Conservation (phyloP, 2,797 vertebrate genomes). For the Clarias fuscus region DNA sequence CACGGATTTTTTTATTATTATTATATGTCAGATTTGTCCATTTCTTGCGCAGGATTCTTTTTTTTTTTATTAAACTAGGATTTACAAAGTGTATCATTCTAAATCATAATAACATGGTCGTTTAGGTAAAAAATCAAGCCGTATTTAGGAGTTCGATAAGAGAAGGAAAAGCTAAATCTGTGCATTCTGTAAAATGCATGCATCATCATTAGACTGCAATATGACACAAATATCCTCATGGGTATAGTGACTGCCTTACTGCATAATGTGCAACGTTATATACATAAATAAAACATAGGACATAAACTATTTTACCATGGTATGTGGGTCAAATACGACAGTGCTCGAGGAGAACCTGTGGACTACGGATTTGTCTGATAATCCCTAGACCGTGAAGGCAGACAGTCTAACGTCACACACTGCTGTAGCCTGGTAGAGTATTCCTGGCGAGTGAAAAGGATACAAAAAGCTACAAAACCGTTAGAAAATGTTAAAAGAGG, state of each 20-base stretch:
- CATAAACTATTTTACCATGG: neutral
- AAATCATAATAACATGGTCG: neutral
- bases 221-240: conserved; percentile 3
- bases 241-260: neutral
- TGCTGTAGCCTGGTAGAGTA: neutral
- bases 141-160: neutral
- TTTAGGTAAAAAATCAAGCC: neutral
- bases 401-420: neutral
- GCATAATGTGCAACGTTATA: neutral
- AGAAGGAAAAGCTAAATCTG: neutral
- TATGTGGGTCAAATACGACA: neutral
- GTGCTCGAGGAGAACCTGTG: neutral
- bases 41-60: neutral
- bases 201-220: conserved; percentile 2
- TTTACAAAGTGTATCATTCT: neutral
- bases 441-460: neutral
- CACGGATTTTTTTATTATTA: neutral
- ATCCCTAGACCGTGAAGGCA: conserved; percentile 3
- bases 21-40: neutral
- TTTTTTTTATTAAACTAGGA: neutral
- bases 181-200: neutral
- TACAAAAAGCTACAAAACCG: neutral
- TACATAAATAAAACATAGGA: too few species aligned
- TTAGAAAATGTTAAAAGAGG: neutral
- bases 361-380: neutral